phyloP scores from a whole-genome alignment of 2,113 vertebrate genomes.

The Lutjanus erythropterus region DNA sequence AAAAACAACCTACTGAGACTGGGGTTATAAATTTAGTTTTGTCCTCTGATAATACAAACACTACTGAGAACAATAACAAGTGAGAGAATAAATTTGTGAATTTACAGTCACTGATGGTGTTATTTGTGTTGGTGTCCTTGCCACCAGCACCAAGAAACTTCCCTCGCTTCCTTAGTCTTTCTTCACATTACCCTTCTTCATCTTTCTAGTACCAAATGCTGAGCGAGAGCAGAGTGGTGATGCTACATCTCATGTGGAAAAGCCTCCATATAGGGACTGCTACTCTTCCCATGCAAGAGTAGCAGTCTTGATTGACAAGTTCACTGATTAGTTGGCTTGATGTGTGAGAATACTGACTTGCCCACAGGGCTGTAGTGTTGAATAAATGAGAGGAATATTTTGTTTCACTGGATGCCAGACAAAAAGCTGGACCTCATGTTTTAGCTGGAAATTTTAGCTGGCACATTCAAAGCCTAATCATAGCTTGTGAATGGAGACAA shows the following conservation, averaged over 20 bases:
- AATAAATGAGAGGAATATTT: slow-evolving; percentile 11
- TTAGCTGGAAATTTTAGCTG: slow-evolving; percentile 5
- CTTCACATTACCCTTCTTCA: not conserved
- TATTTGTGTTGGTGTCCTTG: not conserved
- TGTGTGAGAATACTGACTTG: not conserved
- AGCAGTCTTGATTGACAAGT: slow-evolving; percentile 12
- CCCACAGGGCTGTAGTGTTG: not conserved
- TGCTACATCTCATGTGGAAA: not conserved
- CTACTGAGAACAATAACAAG: not conserved
- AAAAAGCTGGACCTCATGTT: not conserved
- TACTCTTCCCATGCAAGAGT: slow-evolving; percentile 1
- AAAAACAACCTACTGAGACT: not conserved
- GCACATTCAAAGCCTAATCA: slow-evolving; percentile 3
- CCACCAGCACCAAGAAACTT: not conserved
- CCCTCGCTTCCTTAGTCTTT: not conserved
- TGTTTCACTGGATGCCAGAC: slow-evolving; percentile 14
- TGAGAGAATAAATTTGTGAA: not conserved
- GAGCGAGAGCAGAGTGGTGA: not conserved
- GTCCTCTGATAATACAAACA: not conserved
- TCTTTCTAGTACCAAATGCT: not conserved
- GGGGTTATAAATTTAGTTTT: not conserved
- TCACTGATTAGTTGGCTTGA: slow-evolving; percentile 12
- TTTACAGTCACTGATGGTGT: not conserved
- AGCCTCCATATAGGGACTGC: not conserved
- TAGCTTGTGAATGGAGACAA: not conserved